phyloP scores from a whole-genome alignment of 2,113 vertebrate genomes.

The Aspiorhynchus laticeps region DNA sequence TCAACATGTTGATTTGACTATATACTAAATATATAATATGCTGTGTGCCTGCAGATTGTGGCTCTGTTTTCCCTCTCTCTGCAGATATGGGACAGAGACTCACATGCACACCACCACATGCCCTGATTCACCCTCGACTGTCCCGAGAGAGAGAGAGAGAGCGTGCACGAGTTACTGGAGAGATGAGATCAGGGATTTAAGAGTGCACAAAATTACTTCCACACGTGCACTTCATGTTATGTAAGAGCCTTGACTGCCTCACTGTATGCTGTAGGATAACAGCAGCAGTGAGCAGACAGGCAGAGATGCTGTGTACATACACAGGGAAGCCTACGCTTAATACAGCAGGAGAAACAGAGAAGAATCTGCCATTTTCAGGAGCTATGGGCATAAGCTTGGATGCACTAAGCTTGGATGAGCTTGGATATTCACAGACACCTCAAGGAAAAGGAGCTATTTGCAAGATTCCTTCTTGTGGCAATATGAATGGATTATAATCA shows the following conservation, averaged over 20 bases:
- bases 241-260: constrained; percentile 39
- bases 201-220: constrained; percentile 47
- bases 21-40: constrained; percentile 17
- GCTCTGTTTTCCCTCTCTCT: neutral
- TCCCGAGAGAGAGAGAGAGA: constrained; percentile 21
- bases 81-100: constrained; percentile 15
- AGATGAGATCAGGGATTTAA: constrained; percentile 53
- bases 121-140: constrained; percentile 27
- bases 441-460: neutral
- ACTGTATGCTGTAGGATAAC: constrained; percentile 44
- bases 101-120: constrained; percentile 29
- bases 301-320: constrained; percentile 22
- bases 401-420: neutral
- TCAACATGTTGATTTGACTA: constrained; percentile 23
- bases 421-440: neutral
- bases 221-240: constrained; percentile 54
- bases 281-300: constrained; percentile 23
- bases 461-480: neutral
- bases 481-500: constrained; percentile 5
- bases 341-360: constrained; percentile 4
- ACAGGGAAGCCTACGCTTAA: neutral
- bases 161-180: constrained; percentile 31
- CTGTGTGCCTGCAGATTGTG: neutral
- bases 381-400: neutral
- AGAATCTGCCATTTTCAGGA: neutral